Conservation (phyloP, 2,888 invertebrate species). For the Amphipoea oculea region DNA sequence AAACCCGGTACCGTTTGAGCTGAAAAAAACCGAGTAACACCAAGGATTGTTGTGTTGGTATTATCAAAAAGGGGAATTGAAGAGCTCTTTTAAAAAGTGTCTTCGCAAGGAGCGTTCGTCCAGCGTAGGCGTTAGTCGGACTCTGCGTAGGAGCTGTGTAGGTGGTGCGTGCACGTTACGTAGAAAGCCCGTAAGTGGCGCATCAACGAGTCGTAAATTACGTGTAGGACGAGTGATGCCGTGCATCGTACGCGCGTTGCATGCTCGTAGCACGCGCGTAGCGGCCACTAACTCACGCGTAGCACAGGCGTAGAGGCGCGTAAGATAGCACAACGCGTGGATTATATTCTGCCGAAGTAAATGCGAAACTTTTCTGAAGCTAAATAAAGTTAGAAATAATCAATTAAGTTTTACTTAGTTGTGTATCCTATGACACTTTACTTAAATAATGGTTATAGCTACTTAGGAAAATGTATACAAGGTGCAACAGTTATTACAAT, state of each 20-base stretch:
- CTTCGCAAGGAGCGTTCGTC: neutral
- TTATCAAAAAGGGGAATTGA: constrained; percentile 1
- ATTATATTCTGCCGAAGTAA: no score
- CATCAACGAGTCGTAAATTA: neutral
- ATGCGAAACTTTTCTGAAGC: no score
- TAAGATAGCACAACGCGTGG: neutral
- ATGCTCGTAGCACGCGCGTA: constrained; percentile 2
- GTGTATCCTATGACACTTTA: neutral
- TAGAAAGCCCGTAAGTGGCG: neutral
- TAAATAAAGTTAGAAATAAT: no score
- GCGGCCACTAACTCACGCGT: neutral
- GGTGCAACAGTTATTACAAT: no score
- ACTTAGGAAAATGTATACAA: neutral
- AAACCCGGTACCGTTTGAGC: neutral
- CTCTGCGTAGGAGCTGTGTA: neutral
- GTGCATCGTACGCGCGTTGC: neutral
- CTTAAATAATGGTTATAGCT: neutral
- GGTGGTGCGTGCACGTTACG: neutral
- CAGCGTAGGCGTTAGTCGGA: constrained; percentile 11
- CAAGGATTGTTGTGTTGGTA: neutral
- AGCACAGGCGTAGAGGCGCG: neutral
- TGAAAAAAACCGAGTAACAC: neutral
- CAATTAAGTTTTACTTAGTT: neutral
- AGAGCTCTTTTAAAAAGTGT: neutral
- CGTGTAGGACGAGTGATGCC: neutral